A percentile compares a stretch with the other conserved stretches of the same genome.
Conservation (phyloP, 2,113 vertebrate species). For the Psilopogon haemacephalus region DNA sequence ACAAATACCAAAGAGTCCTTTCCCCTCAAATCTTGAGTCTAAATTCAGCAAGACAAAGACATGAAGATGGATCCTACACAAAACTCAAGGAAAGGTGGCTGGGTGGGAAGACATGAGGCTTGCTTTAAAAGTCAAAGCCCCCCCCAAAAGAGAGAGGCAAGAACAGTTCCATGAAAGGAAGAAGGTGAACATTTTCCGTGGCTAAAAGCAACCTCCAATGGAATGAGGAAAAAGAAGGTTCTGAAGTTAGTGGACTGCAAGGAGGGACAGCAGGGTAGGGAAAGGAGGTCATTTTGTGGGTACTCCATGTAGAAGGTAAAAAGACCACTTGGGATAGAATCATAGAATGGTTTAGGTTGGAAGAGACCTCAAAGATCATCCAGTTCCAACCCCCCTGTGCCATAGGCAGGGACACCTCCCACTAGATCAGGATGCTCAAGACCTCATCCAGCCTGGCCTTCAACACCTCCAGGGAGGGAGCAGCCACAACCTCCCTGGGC, state of each 20-base stretch:
- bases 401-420: too few relatives aligned
- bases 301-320: neutral
- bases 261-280: neutral
- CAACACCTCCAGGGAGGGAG: too few relatives aligned
- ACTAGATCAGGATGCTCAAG: too few relatives aligned
- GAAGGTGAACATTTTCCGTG: neutral
- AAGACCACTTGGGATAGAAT: neutral
- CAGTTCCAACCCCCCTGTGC: too few relatives aligned
- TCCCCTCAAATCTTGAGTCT: neutral
- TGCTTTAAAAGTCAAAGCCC: neutral
- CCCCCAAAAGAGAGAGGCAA: neutral
- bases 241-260: neutral
- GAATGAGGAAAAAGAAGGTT: neutral
- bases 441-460: too few relatives aligned
- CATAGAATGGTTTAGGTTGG: too few relatives aligned
- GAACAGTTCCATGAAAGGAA: neutral
- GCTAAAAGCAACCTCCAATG: neutral
- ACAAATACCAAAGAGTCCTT: neutral
- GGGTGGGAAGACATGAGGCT: neutral
- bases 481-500: too few relatives aligned
- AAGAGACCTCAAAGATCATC: too few relatives aligned
- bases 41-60: neutral
- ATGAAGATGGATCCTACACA: slow-evolving; percentile 10
- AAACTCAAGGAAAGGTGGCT: neutral
- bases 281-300: neutral